These are phyloP conservation scores for Thinocorus orbignyianus DNA, from an alignment of 2,113 vertebrate genomes.

Conservation along the genomic window DNA sequence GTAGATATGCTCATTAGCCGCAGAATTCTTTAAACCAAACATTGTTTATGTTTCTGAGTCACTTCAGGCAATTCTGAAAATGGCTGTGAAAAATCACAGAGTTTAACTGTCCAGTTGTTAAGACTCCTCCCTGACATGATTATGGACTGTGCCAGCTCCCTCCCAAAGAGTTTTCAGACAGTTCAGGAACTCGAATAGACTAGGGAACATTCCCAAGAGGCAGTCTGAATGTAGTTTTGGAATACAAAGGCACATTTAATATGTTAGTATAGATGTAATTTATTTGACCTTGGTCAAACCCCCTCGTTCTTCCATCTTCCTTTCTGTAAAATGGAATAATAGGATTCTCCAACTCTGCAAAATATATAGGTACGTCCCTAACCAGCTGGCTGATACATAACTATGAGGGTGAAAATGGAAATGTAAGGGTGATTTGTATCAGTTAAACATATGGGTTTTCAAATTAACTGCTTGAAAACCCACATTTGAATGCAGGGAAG, in stretches of 20 bases:
- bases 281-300: background rate
- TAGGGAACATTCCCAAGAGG: background rate
- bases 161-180: background rate
- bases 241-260: background rate
- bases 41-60: background rate
- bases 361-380: background rate
- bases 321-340: background rate
- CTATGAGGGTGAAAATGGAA: background rate
- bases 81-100: background rate
- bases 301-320: background rate
- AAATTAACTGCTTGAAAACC: background rate
- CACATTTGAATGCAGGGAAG: background rate
- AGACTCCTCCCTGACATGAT: background rate
- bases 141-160: background rate
- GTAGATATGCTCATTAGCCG: background rate
- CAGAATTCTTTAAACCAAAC: background rate
- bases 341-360: background rate
- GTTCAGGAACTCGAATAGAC: background rate
- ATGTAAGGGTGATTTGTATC: background rate
- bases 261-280: background rate
- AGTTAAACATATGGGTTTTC: conserved; percentile 14
- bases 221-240: background rate
- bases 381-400: background rate
- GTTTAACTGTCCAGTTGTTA: background rate
- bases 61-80: background rate